Evolutionary conservation across 1,140 invertebrate species (phyloP), one percentile per base, ranked within the genome.

Genomic region (Helicoverpa armigera): DNA sequence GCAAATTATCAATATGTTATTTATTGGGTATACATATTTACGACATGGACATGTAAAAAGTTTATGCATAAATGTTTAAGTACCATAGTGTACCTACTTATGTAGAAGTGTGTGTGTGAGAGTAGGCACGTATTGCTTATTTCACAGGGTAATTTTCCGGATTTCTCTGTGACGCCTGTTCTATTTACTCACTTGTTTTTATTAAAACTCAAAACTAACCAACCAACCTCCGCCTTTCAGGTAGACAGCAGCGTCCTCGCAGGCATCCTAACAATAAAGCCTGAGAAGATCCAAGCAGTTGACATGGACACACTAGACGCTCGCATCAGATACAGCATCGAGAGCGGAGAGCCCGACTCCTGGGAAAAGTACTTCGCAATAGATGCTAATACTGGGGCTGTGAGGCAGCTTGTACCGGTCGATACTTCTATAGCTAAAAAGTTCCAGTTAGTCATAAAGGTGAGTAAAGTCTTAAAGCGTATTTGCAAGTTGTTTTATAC

Each of bases 241-340:
- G 97, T 98, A 31, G 97, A 97, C 9, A 97, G 97, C 80, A 97
- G 98, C 5, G 96, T 97, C 3, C 91, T 98, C 83, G 96, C 98
- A 29, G 98, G 98, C 0, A 97, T 98, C 51, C 95, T 99, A 1
- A 97, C 97, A 75, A 97, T 98, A 29, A 95, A 96, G n/a, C 98
- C 98, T 0, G 98, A 98, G 88, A 97, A 98, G 86, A 98, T 99
- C 73, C 97, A 98, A 93, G 98, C 98, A 0, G 96, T 98, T 1
- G 98, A 98, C 90, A 97, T 98, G 96, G 98, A 98, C 88, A 98
- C 98, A 1, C 96, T 98, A 11, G 97, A 98, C 88, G 96, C 97
- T 0, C 96, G 96, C 0, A 98, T 98, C 70, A 95, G 96, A 65
- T 98, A 98, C 90, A 97, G 96, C 31, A 98, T 98, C 88, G 95